Evolutionary conservation across 1,140 invertebrate genomes (phyloP).

Genomic region (Bombus balteatus): DNA sequence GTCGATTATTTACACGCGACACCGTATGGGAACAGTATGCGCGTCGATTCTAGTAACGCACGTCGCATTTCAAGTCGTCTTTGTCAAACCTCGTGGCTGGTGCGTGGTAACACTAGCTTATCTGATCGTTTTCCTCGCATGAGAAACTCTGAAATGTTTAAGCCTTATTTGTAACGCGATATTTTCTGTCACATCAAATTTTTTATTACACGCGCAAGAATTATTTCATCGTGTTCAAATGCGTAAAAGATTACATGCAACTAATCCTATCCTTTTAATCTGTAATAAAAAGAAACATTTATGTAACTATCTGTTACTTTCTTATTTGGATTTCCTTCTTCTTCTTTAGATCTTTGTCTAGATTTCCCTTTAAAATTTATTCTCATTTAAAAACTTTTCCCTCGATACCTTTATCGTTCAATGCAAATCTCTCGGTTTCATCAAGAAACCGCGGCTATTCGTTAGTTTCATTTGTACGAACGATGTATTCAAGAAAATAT

Average conservation of each 20-base stretch:
- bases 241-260: background rate
- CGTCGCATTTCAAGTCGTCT: background rate
- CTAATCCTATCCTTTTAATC: background rate
- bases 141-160: background rate
- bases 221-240: background rate
- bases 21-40: background rate
- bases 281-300: no score
- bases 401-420: no score
- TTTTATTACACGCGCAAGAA: background rate
- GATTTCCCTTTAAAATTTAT: no score
- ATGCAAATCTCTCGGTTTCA: no score
- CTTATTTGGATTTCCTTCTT: no score
- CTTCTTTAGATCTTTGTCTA: no score
- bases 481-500: no score
- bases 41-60: background rate
- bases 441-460: no score
- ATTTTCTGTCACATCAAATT: background rate
- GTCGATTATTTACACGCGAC: constrained; percentile 50
- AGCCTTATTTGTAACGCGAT: background rate
- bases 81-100: background rate
- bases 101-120: background rate
- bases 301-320: no score
- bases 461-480: no score
- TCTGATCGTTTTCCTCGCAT: background rate
- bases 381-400: no score